phyloP scores from a whole-genome alignment of 2,888 invertebrate genomes.

The Willowsia nigromaculata region DNA sequence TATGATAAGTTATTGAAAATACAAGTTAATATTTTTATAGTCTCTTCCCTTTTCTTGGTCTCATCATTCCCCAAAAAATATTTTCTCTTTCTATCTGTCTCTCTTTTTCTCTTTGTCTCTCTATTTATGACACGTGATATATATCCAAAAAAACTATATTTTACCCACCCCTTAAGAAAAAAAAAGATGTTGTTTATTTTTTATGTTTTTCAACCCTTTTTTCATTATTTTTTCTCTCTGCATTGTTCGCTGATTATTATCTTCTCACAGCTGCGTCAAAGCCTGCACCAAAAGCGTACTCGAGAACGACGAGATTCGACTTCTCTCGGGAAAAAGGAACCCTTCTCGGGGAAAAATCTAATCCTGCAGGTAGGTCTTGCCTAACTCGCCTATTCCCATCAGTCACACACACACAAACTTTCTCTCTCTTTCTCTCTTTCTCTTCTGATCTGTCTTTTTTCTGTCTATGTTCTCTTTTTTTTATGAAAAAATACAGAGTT shows the following conservation, averaged over 20 bases:
- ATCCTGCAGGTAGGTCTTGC: conserved; percentile 94
- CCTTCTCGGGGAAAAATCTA: conserved; percentile 97
- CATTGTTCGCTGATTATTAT: conserved; percentile 82
- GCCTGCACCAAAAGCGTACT: conserved; percentile 99
- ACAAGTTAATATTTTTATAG: not conserved
- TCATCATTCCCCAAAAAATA: conserved; percentile 13
- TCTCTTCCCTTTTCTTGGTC: conserved; percentile 7
- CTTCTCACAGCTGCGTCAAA: conserved; percentile 84
- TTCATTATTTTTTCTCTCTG: conserved; percentile 80
- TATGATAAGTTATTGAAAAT: not conserved
- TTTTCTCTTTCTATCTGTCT: conserved; percentile 26
- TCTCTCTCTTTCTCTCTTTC: conserved; percentile 57
- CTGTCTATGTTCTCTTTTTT: conserved; percentile 59
- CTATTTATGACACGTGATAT: no score
- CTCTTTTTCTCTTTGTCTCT: no score
- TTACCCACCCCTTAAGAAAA: conserved; percentile 2
- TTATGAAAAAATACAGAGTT: conserved; percentile 25
- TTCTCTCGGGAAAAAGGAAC: conserved; percentile 92
- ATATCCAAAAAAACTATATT: not conserved
- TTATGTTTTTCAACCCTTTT: conserved; percentile 51
- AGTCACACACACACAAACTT: conserved; percentile 61
- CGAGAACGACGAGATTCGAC: conserved; percentile 98
- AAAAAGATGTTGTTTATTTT: not conserved
- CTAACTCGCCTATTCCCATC: conserved; percentile 74
- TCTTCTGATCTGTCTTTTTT: conserved; percentile 66